phyloP scores from a whole-genome alignment of 2,113 vertebrate genomes.

The Marmota monax region DNA sequence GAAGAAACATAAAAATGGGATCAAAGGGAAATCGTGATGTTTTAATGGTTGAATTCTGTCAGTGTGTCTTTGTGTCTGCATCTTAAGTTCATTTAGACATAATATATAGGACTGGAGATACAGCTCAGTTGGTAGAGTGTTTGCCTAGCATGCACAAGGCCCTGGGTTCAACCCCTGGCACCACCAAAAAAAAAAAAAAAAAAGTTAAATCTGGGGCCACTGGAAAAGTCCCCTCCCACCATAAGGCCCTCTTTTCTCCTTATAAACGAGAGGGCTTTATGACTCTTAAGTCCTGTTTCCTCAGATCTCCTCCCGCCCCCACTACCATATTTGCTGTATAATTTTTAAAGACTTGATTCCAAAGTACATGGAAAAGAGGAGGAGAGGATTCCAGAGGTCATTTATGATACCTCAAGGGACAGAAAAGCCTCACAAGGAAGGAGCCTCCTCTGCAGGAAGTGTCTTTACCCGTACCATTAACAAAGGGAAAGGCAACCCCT shows the following conservation, averaged over 20 bases:
- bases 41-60: not conserved
- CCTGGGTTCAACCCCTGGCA: too few relatives aligned
- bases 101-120: not conserved
- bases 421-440: not conserved
- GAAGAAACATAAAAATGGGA: not conserved
- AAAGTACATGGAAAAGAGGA: not conserved
- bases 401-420: not conserved
- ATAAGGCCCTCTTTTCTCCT: not conserved
- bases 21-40: not conserved
- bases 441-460: not conserved
- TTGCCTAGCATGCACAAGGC: too few relatives aligned
- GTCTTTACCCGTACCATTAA: not conserved
- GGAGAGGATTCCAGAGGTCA: not conserved
- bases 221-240: not conserved
- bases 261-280: not conserved
- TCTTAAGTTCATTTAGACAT: not conserved
- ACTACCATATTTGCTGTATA: not conserved
- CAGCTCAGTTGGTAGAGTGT: too few relatives aligned
- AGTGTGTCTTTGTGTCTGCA: not conserved
- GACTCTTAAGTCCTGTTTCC: not conserved
- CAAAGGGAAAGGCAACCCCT: slow-evolving; percentile 21
- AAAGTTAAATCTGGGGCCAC: not conserved
- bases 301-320: not conserved
- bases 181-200: not conserved
- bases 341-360: not conserved